Conservation (phyloP, 1,140 invertebrate species). For the Sitophilus oryzae region DNA sequence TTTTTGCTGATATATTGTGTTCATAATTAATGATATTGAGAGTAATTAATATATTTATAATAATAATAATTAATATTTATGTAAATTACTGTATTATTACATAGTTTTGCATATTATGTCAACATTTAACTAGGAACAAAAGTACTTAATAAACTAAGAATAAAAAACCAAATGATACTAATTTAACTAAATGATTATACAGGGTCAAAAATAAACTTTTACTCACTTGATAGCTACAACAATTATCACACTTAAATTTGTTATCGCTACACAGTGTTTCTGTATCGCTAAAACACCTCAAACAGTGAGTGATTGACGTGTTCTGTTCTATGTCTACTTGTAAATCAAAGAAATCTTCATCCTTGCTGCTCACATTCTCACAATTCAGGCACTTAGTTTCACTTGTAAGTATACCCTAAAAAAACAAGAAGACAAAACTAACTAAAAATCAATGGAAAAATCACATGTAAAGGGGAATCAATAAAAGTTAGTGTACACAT, state of each 20-base stretch:
- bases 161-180: not conserved
- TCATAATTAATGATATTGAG: too few species aligned
- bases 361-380: constrained; percentile 98
- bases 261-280: constrained; percentile 99
- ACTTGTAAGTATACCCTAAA: constrained; percentile 88
- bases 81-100: too few species aligned
- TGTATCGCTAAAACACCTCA: constrained; percentile 95
- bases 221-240: constrained; percentile 49
- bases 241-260: constrained; percentile 99
- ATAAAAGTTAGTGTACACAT: too few species aligned
- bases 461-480: too few species aligned
- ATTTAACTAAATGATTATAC: not conserved
- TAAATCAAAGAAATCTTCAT: constrained; percentile 98
- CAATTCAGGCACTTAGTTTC: constrained; percentile 99
- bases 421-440: constrained; percentile 9
- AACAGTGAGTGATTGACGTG: constrained; percentile 97
- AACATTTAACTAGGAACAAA: not conserved
- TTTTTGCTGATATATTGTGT: too few species aligned
- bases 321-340: constrained; percentile 99
- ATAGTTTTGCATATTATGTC: too few species aligned
- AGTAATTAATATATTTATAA: too few species aligned
- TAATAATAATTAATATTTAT: too few species aligned
- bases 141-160: not conserved
- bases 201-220: not conserved
- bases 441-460: too few species aligned